phyloP scores from a whole-genome alignment of 2,888 invertebrate genomes.

The Polydrusus pterygomalis region DNA sequence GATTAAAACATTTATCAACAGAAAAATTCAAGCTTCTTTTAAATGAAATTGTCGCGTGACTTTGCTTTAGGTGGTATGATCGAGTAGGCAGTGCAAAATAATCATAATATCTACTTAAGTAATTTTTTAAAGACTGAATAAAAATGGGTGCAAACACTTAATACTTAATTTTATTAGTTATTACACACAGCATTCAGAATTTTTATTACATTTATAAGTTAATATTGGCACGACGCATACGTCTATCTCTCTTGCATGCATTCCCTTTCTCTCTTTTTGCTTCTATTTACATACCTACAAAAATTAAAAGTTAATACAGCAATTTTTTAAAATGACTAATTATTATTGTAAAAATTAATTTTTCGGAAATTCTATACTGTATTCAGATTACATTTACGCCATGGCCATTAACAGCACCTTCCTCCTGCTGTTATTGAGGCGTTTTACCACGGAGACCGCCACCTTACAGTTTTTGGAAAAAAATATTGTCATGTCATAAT shows the following conservation, averaged over 20 bases:
- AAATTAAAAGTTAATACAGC: constrained; percentile 46
- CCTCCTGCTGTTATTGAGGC: too few species aligned
- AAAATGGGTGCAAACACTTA: constrained; percentile 70
- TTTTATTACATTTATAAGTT: constrained; percentile 70
- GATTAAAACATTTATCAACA: neutral
- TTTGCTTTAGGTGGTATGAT: constrained; percentile 4
- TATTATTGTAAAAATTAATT: too few species aligned
- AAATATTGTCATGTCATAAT: too few species aligned
- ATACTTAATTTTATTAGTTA: constrained; percentile 67
- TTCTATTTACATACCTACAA: constrained; percentile 54
- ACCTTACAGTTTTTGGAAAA: too few species aligned
- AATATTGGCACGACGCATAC: constrained; percentile 72
- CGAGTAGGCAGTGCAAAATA: constrained; percentile 10
- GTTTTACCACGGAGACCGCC: too few species aligned
- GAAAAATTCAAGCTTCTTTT: constrained; percentile 22
- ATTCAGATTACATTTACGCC: too few species aligned
- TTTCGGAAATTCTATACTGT: too few species aligned
- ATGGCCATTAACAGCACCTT: too few species aligned
- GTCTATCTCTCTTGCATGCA: constrained; percentile 50
- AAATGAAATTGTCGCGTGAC: neutral
- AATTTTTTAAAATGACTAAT: neutral
- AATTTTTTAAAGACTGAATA: constrained; percentile 40
- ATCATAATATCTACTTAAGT: constrained; percentile 22
- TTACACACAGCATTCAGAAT: constrained; percentile 68
- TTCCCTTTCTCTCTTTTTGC: constrained; percentile 65